Evolutionary conservation across 2,113 vertebrate species (phyloP), one percentile per base, ranked within the genome.

Genomic region (Plecturocebus donacophilus): DNA sequence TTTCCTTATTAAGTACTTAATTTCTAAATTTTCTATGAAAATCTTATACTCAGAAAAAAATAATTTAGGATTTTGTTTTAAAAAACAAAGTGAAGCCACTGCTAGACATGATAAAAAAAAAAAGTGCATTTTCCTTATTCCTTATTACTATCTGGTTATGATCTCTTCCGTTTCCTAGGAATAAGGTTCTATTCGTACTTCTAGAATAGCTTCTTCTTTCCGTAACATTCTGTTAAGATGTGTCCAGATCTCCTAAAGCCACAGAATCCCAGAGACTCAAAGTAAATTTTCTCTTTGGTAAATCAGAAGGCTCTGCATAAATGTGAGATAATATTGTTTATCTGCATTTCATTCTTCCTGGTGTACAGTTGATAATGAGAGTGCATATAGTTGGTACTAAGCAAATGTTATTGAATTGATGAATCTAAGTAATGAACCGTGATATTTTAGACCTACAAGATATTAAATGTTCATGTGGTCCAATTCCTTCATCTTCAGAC

Each of bases 161-260:
- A 96, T 76, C 87, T 96, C 96, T 96, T 40, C 64, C 1, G 85
- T 97, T 97, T 97, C 97, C 96, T 79, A 96, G 97, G 97, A 96
- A 71, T 87, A 76, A 76, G 82, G 70, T 92, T 97, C 96, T 87
- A 27, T 92, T 96, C 66, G 80, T n/a, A 58, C 71, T 96, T 90
- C 79, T 58, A 66, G 81, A 96, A 88, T 21, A 71, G 56, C 13
- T 45, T 54, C 12, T 87, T 96, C 75, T 96, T 32, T 80, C 47
- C 14, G 75, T 12, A 94, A 96, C 97, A 96, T 97, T 97, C 97
- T 96, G n/a, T 89, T 45, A 73, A 54, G 73, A 52, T 42, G 30
- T 42, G 20, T 64, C 82, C 45, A 49, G 47, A 47, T 84, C 80
- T 84, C 56, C 61, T 71, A 49, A 66, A 94, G 52, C 52, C 35